phyloP scores from a whole-genome alignment of 2,113 vertebrate genomes.

The Probosciger aterrimus region DNA sequence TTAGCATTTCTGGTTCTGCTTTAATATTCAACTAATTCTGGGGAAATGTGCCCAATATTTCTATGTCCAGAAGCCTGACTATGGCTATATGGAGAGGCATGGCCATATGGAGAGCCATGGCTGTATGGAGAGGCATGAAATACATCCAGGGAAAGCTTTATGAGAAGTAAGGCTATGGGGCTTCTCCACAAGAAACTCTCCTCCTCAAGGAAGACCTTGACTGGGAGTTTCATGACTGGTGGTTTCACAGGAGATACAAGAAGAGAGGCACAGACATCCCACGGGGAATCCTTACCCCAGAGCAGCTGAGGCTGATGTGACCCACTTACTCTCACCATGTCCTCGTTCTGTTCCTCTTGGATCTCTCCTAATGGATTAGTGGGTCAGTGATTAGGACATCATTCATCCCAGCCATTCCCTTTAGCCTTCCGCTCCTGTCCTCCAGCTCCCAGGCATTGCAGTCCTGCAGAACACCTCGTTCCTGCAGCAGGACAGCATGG shows the following conservation, averaged over 20 bases:
- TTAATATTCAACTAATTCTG: neutral
- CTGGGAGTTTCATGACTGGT: neutral
- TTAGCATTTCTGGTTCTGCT: neutral
- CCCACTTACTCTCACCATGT: neutral
- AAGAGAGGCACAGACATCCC: neutral
- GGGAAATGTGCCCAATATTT: fast-evolving
- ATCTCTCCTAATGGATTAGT: neutral
- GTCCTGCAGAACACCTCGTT: neutral
- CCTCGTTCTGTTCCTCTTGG: neutral
- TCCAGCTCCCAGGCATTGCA: neutral
- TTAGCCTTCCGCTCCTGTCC: slow-evolving; percentile 10
- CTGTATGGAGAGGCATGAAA: neutral
- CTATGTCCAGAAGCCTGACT: neutral
- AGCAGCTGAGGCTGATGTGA: slow-evolving; percentile 3
- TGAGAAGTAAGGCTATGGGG: neutral
- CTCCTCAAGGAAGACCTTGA: neutral
- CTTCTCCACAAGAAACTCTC: neutral
- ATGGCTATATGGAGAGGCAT: neutral
- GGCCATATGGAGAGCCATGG: neutral
- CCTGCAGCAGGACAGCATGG: neutral
- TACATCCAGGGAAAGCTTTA: neutral
- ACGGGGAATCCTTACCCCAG: fast-evolving
- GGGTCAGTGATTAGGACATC: neutral
- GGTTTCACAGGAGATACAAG: neutral
- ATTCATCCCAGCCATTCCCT: neutral